Evolutionary conservation across 2,888 invertebrate genomes (phyloP).

Genomic region (Empis stercorea): DNA sequence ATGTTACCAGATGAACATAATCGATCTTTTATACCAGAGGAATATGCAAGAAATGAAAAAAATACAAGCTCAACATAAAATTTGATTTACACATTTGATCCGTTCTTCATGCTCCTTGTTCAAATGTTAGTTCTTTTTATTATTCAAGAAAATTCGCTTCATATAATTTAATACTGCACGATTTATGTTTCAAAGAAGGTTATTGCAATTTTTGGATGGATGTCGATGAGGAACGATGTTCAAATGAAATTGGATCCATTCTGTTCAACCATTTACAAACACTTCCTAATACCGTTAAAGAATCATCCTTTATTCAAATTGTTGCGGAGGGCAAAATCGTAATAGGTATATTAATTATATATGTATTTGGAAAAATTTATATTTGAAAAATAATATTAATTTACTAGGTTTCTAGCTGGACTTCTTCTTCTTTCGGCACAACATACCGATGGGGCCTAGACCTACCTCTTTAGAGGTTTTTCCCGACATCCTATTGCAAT

Average conservation of each 20-base stretch:
- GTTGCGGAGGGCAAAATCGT: neutral
- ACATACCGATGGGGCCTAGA: too few relatives aligned
- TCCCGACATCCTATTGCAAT: too few relatives aligned
- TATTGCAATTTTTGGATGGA: neutral
- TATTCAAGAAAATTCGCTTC: neutral
- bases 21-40: neutral
- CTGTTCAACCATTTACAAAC: neutral
- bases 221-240: neutral
- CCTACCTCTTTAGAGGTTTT: too few relatives aligned
- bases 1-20: neutral
- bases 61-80: neutral
- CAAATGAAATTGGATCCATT: neutral
- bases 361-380: too few relatives aligned
- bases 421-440: neutral
- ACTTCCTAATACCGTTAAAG: neutral
- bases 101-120: neutral
- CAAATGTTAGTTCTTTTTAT: neutral
- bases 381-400: neutral
- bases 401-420: neutral
- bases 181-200: neutral
- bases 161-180: neutral
- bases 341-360: neutral
- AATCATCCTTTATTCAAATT: neutral
- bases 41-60: neutral
- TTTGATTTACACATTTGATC: neutral